Evolutionary conservation across 2,113 vertebrate genomes (phyloP), one percentile per base, ranked within the genome.

Genomic region (Salminus brasiliensis): DNA sequence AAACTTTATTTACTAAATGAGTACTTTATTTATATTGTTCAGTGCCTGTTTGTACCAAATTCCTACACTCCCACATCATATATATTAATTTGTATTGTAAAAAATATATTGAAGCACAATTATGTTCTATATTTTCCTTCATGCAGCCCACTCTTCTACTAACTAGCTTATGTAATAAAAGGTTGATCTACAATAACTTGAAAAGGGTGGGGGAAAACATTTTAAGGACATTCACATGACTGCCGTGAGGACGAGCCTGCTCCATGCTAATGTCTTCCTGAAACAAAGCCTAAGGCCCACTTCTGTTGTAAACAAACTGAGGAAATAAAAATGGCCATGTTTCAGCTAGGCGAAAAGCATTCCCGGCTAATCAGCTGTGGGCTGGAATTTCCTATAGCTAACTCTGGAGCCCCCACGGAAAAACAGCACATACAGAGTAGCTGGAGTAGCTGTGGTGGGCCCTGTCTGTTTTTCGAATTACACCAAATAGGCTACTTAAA

Each of bases 321-420:
- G 25, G 75, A 69, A 68, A 59, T 36, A 77, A 69, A 43, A 68
- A 6, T 41, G 29, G 11, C 45, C 73, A 29, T n/a, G 74, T 45
- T 67, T 63, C 30, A 15, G 12, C n/a, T 43, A 55, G 34, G 63
- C 16, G 23, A 65, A 34, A 29, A 75, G 59, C 23, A 47, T 11
- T 32, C 60, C 5, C 16, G 18, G 62, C 23, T 21, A 27, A 36
- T 66, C 15, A 9, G 74, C 34, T 36, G 39, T 11, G 25, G 25
- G n/a, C 47, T 57, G 10, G n/a, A 32, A 55, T 43, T 55, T 30
- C 32, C 15, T 39, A 41, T 21, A 39, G 4, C 25, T 49, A 25
- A 8, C 16, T 45, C 10, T 21, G 1, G 25, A 43, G 39, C 25
- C 55, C 60, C 15, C 45, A 55, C 13, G 52, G n/a, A 4, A n/a